Conservation (phyloP, 2,113 vertebrate species). For the Lepus timidus region DNA sequence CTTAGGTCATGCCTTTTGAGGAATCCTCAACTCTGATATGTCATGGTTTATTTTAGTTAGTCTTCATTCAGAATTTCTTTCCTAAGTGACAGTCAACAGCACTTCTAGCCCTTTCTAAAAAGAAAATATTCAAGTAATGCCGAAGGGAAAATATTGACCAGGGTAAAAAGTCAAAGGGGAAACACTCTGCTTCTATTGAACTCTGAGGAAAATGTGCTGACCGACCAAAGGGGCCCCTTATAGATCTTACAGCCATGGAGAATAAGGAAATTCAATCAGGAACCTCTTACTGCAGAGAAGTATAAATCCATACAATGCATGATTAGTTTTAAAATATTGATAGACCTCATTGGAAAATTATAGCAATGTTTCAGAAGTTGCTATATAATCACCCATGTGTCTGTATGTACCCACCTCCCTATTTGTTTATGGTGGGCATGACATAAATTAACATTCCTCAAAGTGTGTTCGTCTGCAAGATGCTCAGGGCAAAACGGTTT, state of each 20-base stretch:
- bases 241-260: not conserved
- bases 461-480: not conserved
- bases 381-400: not conserved
- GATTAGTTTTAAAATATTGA: conserved; percentile 15
- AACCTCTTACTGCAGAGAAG: not conserved
- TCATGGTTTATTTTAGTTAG: not conserved
- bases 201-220: conserved; percentile 1
- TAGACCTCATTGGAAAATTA: conserved; percentile 1
- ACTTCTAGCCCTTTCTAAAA: conserved; percentile 20
- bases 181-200: not conserved
- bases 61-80: conserved; percentile 49
- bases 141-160: not conserved
- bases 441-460: not conserved
- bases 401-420: not conserved
- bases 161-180: conserved; percentile 36
- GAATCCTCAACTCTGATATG: not conserved
- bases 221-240: not conserved
- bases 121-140: conserved; percentile 44
- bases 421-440: not conserved
- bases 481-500: not conserved
- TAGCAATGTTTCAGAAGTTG: not conserved
- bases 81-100: not conserved
- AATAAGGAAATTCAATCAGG: not conserved
- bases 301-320: not conserved
- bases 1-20: not conserved